phyloP scores from a whole-genome alignment of 1,140 invertebrate species.

The Rhopalosiphum maidis region DNA sequence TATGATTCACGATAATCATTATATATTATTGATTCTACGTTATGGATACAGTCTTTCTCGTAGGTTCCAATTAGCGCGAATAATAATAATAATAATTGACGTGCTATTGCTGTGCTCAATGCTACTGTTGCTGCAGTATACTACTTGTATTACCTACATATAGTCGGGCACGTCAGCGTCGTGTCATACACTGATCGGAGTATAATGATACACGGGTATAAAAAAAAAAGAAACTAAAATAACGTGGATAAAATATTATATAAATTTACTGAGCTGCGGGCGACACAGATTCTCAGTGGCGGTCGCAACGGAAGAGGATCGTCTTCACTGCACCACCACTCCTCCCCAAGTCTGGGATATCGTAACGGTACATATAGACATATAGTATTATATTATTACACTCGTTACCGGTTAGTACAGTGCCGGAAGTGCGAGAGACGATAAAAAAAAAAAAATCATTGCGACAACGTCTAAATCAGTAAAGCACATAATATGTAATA shows the following conservation, averaged over 20 bases:
- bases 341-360: neutral
- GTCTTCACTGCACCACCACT: neutral
- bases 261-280: neutral
- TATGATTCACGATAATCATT: neutral
- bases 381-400: neutral
- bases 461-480: neutral
- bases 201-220: neutral
- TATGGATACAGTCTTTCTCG: neutral
- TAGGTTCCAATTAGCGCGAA: neutral
- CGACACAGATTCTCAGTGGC: neutral
- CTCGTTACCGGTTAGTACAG: neutral
- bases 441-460: neutral
- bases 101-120: neutral
- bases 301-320: neutral
- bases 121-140: neutral
- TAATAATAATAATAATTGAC: neutral
- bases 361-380: neutral
- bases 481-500: neutral
- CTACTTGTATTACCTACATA: neutral
- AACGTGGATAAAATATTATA: neutral
- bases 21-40: neutral
- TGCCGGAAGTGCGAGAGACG: neutral
- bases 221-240: neutral
- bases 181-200: neutral
- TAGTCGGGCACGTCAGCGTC: neutral